Evolutionary conservation across 2,797 vertebrate species (phyloP), one percentile per base, ranked within the genome.

Genomic region (Sus cebifrons): DNA sequence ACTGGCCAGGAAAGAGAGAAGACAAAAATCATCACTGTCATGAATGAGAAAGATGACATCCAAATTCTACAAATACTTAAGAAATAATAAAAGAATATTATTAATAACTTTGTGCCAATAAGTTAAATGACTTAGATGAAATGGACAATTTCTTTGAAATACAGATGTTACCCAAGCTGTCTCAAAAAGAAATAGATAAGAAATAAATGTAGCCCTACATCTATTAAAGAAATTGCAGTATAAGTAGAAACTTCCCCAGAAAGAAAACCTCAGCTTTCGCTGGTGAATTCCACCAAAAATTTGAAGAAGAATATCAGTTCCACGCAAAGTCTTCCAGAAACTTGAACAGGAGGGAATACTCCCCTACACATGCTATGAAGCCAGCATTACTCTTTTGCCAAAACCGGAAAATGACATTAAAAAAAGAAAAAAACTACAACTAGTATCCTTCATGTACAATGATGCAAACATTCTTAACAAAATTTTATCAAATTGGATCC

Each of bases 401-500:
- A 96, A 78, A 93, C 32, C 18, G 83, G 79, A 74, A 86, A 67
- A 84, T 25, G 14, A 81, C 18, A 86, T 71, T 44, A 70, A 88
- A 58, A 91, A 27, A 85, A 81, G 67, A 58, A 91, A 27, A 81
- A 81, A 71, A 32, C 32, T 58, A 18, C 65, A 86, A n/a, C 25
- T 56, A 73, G 56, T 49, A 78, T 36, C 49, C 9, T 40, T 78
- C 40, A 27, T 36, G 77, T 83, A 77, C 36, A 70, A 49, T 21
- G 52, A n/a, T n/a, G 54, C 12, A 89, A 89, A 89, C 64, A 56
- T 74, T 86, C 67, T 32, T 70, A n/a, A 62, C 36, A 56, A 78
- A 62, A 58, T 88, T 83, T 74, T 89, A 86, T 54, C 44, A 65
- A 23, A 14, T 29, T 75, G 56, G 21, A 82, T 75, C 36, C 29